These are phyloP conservation scores for Andrena camellia DNA, from an alignment of 2,888 invertebrate genomes.

Conservation along the genomic window DNA sequence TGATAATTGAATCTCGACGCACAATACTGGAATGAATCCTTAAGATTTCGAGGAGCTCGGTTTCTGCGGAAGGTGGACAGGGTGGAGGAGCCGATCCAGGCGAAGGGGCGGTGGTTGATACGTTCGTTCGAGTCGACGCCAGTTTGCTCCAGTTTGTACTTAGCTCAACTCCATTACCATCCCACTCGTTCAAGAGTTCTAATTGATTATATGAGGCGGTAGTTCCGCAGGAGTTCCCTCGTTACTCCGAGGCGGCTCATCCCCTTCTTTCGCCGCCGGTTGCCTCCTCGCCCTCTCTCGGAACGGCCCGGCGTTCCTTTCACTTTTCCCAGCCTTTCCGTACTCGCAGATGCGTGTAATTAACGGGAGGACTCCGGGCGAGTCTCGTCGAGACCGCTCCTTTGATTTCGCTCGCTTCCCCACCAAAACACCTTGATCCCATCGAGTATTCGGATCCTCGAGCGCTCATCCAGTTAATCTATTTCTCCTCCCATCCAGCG, in stretches of 20 bases:
- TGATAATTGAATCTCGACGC: neutral
- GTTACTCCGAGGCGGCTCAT: constrained; percentile 65
- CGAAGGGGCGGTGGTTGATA: constrained; percentile 53
- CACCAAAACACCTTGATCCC: neutral
- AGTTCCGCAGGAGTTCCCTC: constrained; percentile 74
- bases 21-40: neutral
- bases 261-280: constrained; percentile 50
- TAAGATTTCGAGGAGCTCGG: constrained; percentile 3
- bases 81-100: constrained; percentile 4
- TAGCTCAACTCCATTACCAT: constrained; percentile 79
- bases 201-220: constrained; percentile 80
- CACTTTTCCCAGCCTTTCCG: constrained; percentile 38
- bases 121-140: constrained; percentile 64
- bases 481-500: neutral
- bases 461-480: neutral
- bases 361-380: neutral
- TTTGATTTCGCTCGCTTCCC: constrained; percentile 6
- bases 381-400: neutral
- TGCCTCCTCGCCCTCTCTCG: constrained; percentile 34
- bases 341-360: constrained; percentile 36
- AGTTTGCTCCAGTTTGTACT: constrained; percentile 81
- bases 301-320: constrained; percentile 31
- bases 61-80: neutral
- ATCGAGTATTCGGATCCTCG: neutral
- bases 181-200: constrained; percentile 76